Percentiles rank a stretch among this genome's conserved stretches.
phyloP scores from a whole-genome alignment of 2,888 invertebrate genomes.

The Andrena marginata region DNA sequence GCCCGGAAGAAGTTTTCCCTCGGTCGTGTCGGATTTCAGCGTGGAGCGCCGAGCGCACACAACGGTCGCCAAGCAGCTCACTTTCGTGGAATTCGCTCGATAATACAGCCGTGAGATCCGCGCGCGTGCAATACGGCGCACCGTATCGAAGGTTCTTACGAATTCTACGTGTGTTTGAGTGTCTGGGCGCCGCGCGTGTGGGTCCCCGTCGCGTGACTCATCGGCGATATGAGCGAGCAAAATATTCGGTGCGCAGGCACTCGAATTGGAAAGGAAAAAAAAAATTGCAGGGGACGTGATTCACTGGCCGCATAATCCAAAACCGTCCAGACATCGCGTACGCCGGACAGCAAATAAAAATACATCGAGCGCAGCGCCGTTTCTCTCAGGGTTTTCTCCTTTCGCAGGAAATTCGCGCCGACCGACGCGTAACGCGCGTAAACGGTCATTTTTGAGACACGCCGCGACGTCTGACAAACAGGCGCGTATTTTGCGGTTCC shows the following conservation, averaged over 20 bases:
- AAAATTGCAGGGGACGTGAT: conserved; percentile 44
- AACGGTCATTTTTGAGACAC: too few relatives aligned
- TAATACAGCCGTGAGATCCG: conserved; percentile 38
- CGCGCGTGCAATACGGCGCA: conserved; percentile 39
- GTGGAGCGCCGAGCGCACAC: background rate
- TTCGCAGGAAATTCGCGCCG: too few relatives aligned
- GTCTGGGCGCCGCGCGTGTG: conserved; percentile 9
- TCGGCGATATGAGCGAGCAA: conserved; percentile 29
- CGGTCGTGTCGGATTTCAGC: background rate
- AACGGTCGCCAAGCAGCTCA: conserved; percentile 9
- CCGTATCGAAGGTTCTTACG: conserved; percentile 33
- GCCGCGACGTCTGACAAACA: too few relatives aligned
- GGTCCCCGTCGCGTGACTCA: conserved; percentile 44
- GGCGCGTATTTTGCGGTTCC: too few relatives aligned
- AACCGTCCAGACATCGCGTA: conserved; percentile 15
- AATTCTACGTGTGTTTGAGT: conserved; percentile 45
- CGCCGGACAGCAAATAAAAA: conserved; percentile 24
- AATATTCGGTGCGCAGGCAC: conserved; percentile 54
- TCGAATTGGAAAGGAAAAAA: conserved; percentile 37
- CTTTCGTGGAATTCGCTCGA: conserved; percentile 39
- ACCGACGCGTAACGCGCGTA: too few relatives aligned
- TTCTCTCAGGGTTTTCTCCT: too few relatives aligned
- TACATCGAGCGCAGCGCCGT: too few relatives aligned
- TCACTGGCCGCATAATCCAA: conserved; percentile 41
- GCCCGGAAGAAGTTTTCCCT: background rate